Evolutionary conservation across 2,888 invertebrate species (phyloP), one percentile per base, ranked within the genome.

Genomic region (Epistrophe grossulariae): DNA sequence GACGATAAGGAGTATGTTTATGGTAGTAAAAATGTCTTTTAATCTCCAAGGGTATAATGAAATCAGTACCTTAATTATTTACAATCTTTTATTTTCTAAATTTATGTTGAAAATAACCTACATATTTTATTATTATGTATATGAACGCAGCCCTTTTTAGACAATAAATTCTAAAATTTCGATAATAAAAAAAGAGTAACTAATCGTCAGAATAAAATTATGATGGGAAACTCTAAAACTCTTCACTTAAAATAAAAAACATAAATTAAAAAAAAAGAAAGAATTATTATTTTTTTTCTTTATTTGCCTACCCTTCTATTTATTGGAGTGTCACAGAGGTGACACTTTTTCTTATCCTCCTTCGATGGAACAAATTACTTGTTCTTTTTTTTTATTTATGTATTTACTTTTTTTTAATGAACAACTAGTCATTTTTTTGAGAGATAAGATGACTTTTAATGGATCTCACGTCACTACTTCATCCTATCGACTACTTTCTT

Each of bases 321-420:
- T 55, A 11, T 38, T 13, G 15, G 4, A 68, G 38, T 50, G 45
- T 70, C 70, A 70, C n/a, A 70, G 40, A 55, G 70, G 40, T 55
- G 70, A 70, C 40, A 40, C 9, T 50, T 68, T 50, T 48, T 68
- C 50, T 70, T 70, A 40, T 70, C 19, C 24, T 70, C 24, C 35
- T 70, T 52, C 3, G 35, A 40, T 43, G 28, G 70, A 70, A 70
- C 70, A 70, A 70, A 70, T 70, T 70, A 55, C 24, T 70, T 52
- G 40, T 55, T 28, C 10, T 11, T 10, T 55, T 55, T 55, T 70
- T 35, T 70, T 35, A 8, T 50, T 10, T 17, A 45, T 28, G 38
- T 35, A 45, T 45, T 28, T 35, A 17, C 4, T 45, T 24, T 43
- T 52, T 52, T 38, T n/a, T 52, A 52, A 48, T 31, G 66, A 48